These are phyloP conservation scores for Tiaroga cobitis DNA, from an alignment of 2,797 vertebrate genomes.

Conservation along the genomic window DNA sequence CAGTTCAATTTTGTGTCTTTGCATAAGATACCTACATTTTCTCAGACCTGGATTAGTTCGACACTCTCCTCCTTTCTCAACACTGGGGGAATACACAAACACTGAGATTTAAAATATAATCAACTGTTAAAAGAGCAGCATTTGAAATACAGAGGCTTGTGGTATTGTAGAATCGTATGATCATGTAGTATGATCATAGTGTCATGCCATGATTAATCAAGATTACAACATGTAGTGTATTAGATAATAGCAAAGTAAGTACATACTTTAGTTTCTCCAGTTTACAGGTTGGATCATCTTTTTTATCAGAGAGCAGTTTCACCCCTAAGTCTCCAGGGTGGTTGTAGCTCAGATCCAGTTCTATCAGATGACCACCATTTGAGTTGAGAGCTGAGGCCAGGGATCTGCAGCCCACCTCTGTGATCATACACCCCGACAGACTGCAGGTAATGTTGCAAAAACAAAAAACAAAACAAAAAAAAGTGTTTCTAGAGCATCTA, in stretches of 20 bases:
- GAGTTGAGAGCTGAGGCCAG: conserved; percentile 36
- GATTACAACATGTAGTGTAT: background rate
- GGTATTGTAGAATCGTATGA: background rate
- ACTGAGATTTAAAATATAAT: background rate
- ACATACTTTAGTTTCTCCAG: conserved; percentile 52
- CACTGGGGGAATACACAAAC: background rate
- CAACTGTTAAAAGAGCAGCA: background rate
- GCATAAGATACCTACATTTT: conserved; percentile 6
- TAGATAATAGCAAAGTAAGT: background rate
- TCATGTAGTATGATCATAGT: background rate
- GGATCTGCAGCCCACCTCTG: background rate
- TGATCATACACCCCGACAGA: conserved; percentile 48
- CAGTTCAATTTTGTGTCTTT: background rate
- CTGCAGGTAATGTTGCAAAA: conserved; percentile 20
- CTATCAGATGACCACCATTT: conserved; percentile 40
- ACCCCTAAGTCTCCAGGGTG: background rate
- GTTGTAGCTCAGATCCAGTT: conserved; percentile 56
- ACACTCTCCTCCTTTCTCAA: background rate
- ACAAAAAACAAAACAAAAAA: background rate
- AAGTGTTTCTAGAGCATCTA: background rate
- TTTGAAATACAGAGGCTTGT: background rate
- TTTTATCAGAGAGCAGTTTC: background rate
- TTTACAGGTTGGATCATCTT: conserved; percentile 25
- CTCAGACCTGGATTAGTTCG: background rate
- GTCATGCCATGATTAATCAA: background rate